phyloP scores from a whole-genome alignment of 2,888 invertebrate genomes.

The Muscina levida region DNA sequence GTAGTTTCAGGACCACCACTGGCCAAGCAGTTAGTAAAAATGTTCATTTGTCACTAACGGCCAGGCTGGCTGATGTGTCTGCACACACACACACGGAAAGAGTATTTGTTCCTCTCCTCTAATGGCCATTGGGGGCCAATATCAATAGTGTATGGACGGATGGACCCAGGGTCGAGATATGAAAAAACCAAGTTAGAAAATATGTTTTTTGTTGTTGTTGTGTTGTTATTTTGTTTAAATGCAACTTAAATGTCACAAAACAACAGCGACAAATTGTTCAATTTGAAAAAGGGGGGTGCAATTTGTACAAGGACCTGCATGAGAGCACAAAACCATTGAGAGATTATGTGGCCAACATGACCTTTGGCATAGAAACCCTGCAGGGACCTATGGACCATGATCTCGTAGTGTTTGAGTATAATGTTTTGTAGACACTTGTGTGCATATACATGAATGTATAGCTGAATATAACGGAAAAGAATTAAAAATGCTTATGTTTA shows the following conservation, averaged over 20 bases:
- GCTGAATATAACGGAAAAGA: constrained; percentile 1
- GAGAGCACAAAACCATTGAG: neutral
- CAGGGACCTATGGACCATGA: constrained; percentile 7
- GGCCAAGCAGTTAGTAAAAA: too few relatives aligned
- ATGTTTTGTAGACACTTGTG: neutral
- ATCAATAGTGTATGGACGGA: too few relatives aligned
- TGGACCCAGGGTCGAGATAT: too few relatives aligned
- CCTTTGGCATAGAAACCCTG: constrained; percentile 26
- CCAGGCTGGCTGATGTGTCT: too few relatives aligned
- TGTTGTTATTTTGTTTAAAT: constrained; percentile 20
- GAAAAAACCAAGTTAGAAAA: constrained; percentile 26
- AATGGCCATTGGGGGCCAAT: too few relatives aligned
- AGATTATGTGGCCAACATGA: constrained; percentile 37
- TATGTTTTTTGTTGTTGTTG: constrained; percentile 12
- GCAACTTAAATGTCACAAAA: constrained; percentile 30
- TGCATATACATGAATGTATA: neutral
- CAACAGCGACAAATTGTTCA: neutral
- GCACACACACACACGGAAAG: too few relatives aligned
- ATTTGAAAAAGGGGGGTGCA: neutral
- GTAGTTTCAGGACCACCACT: too few relatives aligned
- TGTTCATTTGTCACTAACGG: too few relatives aligned
- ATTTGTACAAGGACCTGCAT: neutral
- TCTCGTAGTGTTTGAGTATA: neutral
- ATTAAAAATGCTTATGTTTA: constrained; percentile 27
- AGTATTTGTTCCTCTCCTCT: too few relatives aligned